phyloP scores from a whole-genome alignment of 2,888 invertebrate species.

The Odontocerum albicorne region DNA sequence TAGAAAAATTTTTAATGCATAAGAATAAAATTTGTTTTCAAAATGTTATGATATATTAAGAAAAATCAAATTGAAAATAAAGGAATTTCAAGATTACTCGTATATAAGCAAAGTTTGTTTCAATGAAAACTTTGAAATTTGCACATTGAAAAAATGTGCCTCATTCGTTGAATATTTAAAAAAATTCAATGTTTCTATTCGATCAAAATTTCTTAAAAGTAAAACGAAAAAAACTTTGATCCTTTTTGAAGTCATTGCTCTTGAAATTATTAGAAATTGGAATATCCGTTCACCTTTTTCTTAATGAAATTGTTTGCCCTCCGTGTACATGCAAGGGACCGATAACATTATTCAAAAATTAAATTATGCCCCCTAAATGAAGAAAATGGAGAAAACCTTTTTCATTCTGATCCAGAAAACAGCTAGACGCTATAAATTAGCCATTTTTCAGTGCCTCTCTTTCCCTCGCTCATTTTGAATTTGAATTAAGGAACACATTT shows the following conservation, averaged over 20 bases:
- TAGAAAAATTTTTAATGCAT: too few species aligned
- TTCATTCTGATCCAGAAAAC: conserved; percentile 24
- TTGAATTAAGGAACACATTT: conserved; percentile 37
- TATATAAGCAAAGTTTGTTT: too few species aligned
- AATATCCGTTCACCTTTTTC: conserved; percentile 13
- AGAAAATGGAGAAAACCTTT: conserved; percentile 31
- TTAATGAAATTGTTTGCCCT: conserved; percentile 25
- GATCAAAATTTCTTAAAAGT: too few species aligned
- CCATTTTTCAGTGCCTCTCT: conserved; percentile 30
- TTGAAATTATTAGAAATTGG: conserved; percentile 15
- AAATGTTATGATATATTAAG: too few species aligned
- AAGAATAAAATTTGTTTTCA: too few species aligned
- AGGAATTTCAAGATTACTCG: too few species aligned
- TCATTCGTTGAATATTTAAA: too few species aligned
- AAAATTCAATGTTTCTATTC: too few species aligned
- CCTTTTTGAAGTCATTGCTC: conserved; percentile 11
- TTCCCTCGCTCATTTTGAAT: conserved; percentile 35
- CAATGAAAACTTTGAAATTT: too few species aligned
- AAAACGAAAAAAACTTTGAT: too few species aligned
- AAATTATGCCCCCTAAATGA: conserved; percentile 31
- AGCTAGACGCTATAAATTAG: conserved; percentile 36
- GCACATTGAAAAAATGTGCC: too few species aligned
- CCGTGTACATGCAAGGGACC: conserved; percentile 21
- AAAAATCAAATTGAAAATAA: too few species aligned
- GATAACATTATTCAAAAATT: conserved; percentile 29